Base-by-base conservation (phyloP, 2,113 vertebrate genomes). In the Sturnira hondurensis region DNA sequence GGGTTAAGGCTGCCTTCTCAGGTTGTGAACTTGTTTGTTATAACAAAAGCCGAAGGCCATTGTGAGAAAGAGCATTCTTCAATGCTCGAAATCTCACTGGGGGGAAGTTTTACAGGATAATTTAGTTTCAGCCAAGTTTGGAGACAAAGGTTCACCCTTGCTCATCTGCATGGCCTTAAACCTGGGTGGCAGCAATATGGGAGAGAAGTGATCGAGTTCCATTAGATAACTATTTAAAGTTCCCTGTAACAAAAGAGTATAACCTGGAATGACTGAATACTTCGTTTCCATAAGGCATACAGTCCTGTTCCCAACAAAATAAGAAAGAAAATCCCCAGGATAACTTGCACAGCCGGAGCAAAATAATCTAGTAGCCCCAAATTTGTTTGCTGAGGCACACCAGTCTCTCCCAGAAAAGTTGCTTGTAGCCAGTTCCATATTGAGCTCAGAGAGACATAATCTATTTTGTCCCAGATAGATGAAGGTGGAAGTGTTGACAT, bases 221-320 rank as follows among this genome's bases (percentile, higher is more conserved):
- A 91, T 4, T 58, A 56, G 65, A 41, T 36, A 94, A 92, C 20
- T 91, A 96, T 47, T 93, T 96, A 96, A 84, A 84, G 94, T 91
- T 86, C 65, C 96, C 52, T 70, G 26, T 88, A 97, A 93, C 19
- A 54, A 97, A 96, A 94, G 54, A 93, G 63, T 89, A 97, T 97
- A 97, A 98, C 97, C 97, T 98, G 95, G 89, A 98, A 65, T 91
- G 97, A 98, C 20, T 5, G 97, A 95, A 98, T 1, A 47, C 97
- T 98, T 97, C 91, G 94, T 94, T 95, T 98, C 97, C 97, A 98
- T 71, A 98, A 91, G 92, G 78, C n/a, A 91, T 89, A 86, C 65
- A 97, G 71, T 96, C 97, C 97, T 94, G 95, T 5, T 88, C 7
- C 89, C 96, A 97, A 84, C 26, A 97, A 92, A 94, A 50, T 26